A percentile compares a stretch with the other conserved stretches of the same genome.
Conservation (phyloP, 2,113 vertebrate species). For the Aythya baeri region DNA sequence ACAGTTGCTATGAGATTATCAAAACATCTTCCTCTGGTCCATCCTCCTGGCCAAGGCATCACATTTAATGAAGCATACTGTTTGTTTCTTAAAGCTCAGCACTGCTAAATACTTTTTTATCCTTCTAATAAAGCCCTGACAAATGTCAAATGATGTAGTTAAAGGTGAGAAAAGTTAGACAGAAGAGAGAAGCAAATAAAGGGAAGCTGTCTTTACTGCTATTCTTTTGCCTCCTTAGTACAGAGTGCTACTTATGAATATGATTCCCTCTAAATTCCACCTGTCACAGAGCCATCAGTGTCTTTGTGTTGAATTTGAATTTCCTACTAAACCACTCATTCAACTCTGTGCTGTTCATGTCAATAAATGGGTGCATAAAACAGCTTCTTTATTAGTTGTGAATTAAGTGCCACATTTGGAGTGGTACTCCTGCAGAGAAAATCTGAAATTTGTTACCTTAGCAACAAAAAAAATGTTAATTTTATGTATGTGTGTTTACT, state of each 20-base stretch:
- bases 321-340: conserved; percentile 23
- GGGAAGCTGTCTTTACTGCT: background rate
- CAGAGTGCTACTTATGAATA: background rate
- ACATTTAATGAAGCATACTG: background rate
- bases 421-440: background rate
- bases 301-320: background rate
- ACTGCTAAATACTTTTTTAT: background rate
- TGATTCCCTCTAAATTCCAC: background rate
- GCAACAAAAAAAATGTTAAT: conserved; percentile 44
- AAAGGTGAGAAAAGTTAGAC: background rate
- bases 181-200: background rate
- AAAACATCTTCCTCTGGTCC: background rate
- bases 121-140: background rate
- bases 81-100: background rate
- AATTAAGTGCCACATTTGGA: conserved; percentile 2
- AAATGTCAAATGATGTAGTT: background rate
- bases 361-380: conserved; percentile 7
- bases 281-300: background rate
- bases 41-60: background rate
- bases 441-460: conserved; percentile 42
- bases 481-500: background rate
- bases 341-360: background rate
- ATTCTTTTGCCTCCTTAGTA: background rate
- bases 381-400: background rate
- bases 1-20: background rate